Conservation (phyloP, 2,113 vertebrate species). For the Climacteris rufus region DNA sequence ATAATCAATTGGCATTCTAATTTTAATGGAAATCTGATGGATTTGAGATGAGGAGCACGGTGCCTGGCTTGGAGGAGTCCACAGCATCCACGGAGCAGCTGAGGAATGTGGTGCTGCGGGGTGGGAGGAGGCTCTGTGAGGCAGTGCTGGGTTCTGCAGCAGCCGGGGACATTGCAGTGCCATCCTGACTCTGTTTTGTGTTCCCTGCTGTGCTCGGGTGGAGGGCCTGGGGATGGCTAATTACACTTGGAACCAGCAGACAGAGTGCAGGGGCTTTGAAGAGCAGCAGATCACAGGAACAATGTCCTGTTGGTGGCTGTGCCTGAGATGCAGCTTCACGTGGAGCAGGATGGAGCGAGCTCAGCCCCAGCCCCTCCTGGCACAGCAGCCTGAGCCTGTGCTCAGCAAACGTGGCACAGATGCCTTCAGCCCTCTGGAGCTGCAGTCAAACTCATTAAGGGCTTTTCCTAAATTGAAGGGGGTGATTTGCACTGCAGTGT, state of each 20-base stretch:
- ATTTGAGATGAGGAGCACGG: background rate
- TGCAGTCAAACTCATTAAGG: background rate
- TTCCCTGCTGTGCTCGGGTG: constrained; percentile 53
- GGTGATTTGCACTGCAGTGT: background rate
- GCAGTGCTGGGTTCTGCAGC: background rate
- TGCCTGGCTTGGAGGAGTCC: background rate
- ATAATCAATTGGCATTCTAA: background rate
- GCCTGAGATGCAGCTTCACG: background rate
- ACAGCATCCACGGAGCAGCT: background rate
- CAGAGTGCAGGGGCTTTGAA: constrained; percentile 56
- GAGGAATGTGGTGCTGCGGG: background rate
- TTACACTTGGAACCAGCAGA: constrained; percentile 64
- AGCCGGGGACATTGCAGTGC: background rate
- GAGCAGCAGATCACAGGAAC: constrained; percentile 42
- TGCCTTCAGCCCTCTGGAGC: background rate
- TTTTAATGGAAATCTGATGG: background rate
- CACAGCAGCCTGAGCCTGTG: background rate
- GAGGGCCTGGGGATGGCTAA: constrained; percentile 32
- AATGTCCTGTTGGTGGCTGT: constrained; percentile 54
- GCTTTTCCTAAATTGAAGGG: background rate
- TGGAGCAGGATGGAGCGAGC: background rate
- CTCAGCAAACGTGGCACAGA: background rate
- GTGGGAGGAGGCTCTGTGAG: background rate
- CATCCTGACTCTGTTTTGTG: constrained; percentile 1
- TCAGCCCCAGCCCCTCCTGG: background rate